Base-by-base conservation (phyloP, 2,888 invertebrate genomes). In the Campoletis raptor region DNA sequence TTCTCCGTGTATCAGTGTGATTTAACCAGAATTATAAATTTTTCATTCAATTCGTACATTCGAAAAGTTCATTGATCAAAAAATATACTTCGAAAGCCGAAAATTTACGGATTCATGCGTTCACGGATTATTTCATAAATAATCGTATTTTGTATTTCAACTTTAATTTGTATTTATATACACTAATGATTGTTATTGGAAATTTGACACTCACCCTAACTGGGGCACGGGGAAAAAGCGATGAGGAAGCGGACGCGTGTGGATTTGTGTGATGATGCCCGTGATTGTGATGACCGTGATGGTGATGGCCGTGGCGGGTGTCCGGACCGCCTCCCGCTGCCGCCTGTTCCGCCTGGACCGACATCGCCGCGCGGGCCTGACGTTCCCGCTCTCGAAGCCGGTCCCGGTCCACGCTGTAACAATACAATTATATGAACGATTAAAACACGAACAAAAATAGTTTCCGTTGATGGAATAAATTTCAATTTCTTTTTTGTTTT, bases 311-410 rank as follows among this genome's bases (percentile, higher is more conserved):
- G 96, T 96, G 93, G 40, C 85, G 89, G 96, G 96, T 93, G 96
- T 96, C 94, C 95, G 96, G 95, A 96, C 96, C 94, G 95, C 95
- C 95, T 95, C 96, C 94, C 95, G 95, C 95, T 95, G 96, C 94
- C 92, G 93, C 92, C 85, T 95, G 95, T 92, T 95, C 95, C 92
- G 95, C 95, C 93, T 96, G 95, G 92, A 96, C 96, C 95, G 96
- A 96, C 95, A 97, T 96, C 95, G 96, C 96, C 94, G 96, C 97
- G 94, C 97, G 96, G 95, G 96, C 96, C 95, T 96, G 96, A 92
- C 97, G 96, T 95, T 97, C 97, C 95, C 96, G 96, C 95, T 97
- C 97, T 91, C 97, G 96, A 94, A 97, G 96, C 94, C 97, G 96
- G 95, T 97, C 97, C 95, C 97, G 96, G 94, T 97, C 97, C 93